Evolutionary conservation across 2,888 invertebrate species (phyloP).

Genomic region (Leptura quadrifasciata): DNA sequence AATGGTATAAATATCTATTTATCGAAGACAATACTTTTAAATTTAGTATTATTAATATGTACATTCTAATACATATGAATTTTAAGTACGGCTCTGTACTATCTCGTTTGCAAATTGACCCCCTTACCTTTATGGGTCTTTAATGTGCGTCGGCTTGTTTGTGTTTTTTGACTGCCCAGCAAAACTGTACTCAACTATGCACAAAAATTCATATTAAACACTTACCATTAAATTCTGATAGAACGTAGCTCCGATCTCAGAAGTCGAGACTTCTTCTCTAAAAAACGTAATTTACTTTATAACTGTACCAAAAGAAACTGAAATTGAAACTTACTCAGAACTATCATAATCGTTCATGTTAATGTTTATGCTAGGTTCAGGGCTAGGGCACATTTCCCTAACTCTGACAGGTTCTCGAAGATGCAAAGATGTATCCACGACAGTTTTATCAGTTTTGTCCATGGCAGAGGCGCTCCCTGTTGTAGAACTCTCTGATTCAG

Average conservation of each 20-base stretch:
- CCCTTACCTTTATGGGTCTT: too few species aligned
- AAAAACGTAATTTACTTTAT: slow-evolving; percentile 25
- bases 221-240: slow-evolving; percentile 83
- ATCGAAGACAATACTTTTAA: too few species aligned
- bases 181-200: too few species aligned
- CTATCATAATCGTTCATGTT: slow-evolving; percentile 74
- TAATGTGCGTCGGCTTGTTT: too few species aligned
- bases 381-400: slow-evolving; percentile 71
- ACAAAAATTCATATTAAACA: background rate
- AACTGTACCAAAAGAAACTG: slow-evolving; percentile 11
- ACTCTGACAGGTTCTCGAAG: slow-evolving; percentile 68
- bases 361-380: slow-evolving; percentile 75
- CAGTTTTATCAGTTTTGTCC: slow-evolving; percentile 51
- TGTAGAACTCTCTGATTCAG: slow-evolving; percentile 58
- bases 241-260: slow-evolving; percentile 82
- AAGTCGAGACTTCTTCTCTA: slow-evolving; percentile 70
- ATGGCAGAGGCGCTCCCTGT: slow-evolving; percentile 11
- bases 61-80: too few species aligned
- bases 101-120: too few species aligned
- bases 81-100: too few species aligned
- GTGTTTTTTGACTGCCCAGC: too few species aligned
- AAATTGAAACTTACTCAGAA: slow-evolving; percentile 65
- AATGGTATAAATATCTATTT: too few species aligned
- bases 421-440: slow-evolving; percentile 65
- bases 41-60: too few species aligned